phyloP scores from a whole-genome alignment of 2,113 vertebrate species.

The Notothenia rossii region DNA sequence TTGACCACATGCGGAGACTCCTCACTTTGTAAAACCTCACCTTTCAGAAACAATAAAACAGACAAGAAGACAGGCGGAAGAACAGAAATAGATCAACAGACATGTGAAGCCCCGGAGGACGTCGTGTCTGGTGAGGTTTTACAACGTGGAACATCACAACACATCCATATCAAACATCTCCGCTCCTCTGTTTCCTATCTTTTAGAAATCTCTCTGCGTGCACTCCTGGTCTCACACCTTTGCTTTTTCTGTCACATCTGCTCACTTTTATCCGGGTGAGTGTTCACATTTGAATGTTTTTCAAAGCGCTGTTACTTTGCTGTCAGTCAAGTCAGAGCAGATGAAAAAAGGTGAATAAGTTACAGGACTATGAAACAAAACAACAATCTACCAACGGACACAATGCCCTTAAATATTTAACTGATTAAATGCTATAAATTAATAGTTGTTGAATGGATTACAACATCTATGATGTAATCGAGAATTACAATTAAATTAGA shows the following conservation, averaged over 20 bases:
- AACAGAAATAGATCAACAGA: slow-evolving; percentile 61
- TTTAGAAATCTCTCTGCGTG: slow-evolving; percentile 16
- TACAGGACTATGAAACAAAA: background rate
- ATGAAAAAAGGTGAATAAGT: too few relatives aligned
- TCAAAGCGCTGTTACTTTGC: background rate
- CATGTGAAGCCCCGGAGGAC: slow-evolving; percentile 39
- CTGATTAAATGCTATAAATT: background rate
- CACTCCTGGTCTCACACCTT: slow-evolving; percentile 27
- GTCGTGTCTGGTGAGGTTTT: slow-evolving; percentile 45
- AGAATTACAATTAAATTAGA: too few relatives aligned
- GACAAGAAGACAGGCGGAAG: slow-evolving; percentile 9
- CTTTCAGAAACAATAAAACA: slow-evolving; percentile 1
- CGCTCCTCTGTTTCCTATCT: background rate
- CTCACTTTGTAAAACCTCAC: slow-evolving; percentile 4
- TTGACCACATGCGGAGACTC: background rate
- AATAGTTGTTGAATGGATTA: background rate
- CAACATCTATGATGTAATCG: too few relatives aligned
- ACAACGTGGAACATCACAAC: slow-evolving; percentile 61
- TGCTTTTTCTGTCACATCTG: slow-evolving; percentile 37
- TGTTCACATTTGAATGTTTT: background rate
- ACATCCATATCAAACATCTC: slow-evolving; percentile 60
- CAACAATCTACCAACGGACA: background rate
- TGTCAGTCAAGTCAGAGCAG: background rate
- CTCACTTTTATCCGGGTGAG: slow-evolving; percentile 14
- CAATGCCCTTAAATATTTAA: background rate